phyloP scores from a whole-genome alignment of 2,888 invertebrate genomes.

The Andrena haemorrhoa region DNA sequence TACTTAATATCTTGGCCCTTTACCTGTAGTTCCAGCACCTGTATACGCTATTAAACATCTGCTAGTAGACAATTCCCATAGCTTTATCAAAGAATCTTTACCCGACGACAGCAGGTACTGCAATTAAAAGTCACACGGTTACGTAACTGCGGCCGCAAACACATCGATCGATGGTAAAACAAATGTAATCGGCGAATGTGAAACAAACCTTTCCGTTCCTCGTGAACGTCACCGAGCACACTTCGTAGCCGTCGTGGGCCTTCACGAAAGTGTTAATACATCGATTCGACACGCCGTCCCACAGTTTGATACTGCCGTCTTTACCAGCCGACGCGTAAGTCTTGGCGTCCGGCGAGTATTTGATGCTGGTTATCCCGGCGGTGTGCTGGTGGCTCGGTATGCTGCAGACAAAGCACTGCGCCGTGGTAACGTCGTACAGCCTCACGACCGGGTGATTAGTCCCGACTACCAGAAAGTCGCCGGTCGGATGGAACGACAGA shows the following conservation, averaged over 20 bases:
- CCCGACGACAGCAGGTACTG: constrained; percentile 98
- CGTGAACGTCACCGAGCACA: constrained; percentile 97
- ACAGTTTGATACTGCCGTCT: constrained; percentile 97
- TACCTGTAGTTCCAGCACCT: constrained; percentile 95
- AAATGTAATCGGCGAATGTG: no score
- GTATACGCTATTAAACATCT: constrained; percentile 99
- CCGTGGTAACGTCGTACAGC: constrained; percentile 97
- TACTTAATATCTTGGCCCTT: constrained; percentile 52
- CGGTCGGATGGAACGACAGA: constrained; percentile 97
- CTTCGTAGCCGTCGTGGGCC: constrained; percentile 97
- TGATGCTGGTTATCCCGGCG: constrained; percentile 91
- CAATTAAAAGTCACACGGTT: constrained; percentile 73
- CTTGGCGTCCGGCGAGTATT: constrained; percentile 90
- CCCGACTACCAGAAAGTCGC: constrained; percentile 97
- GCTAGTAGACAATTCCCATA: constrained; percentile 99
- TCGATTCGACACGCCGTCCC: constrained; percentile 98
- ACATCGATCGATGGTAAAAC: neutral
- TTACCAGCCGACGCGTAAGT: constrained; percentile 94
- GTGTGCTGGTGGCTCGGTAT: constrained; percentile 95
- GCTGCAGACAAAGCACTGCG: constrained; percentile 97
- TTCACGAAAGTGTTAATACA: constrained; percentile 97
- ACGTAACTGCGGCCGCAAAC: neutral
- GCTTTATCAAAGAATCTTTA: constrained; percentile 97
- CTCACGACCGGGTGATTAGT: constrained; percentile 96
- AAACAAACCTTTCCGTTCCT: constrained; percentile 95